Percentiles rank a stretch among this genome's conserved stretches.
Evolutionary conservation across 2,113 vertebrate species (phyloP).

Genomic region (Tupaia chinensis): DNA sequence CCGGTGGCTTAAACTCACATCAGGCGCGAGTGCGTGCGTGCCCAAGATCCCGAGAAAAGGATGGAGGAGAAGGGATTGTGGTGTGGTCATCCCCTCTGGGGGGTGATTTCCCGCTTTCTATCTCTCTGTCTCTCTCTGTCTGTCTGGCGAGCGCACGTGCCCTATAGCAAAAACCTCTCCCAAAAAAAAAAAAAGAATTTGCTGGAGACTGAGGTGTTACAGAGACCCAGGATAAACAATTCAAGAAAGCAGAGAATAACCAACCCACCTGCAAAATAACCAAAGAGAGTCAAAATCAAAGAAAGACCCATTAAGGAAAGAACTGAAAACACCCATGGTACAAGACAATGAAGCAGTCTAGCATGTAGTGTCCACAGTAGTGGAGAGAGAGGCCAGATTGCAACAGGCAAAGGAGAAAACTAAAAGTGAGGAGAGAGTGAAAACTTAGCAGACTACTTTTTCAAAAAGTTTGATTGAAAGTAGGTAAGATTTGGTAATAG

Average conservation of each 20-base stretch:
- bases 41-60: too few species aligned
- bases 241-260: neutral
- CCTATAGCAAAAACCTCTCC: too few species aligned
- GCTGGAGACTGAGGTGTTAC: neutral
- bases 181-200: too few species aligned
- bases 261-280: neutral
- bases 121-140: too few species aligned
- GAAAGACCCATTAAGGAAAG: neutral
- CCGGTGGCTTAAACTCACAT: too few species aligned
- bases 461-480: neutral
- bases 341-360: neutral
- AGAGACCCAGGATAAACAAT: neutral
- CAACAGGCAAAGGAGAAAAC: neutral
- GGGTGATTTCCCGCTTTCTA: too few species aligned
- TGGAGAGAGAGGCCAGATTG: neutral
- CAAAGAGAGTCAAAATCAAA: neutral
- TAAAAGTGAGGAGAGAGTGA: neutral
- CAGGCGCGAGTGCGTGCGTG: too few species aligned
- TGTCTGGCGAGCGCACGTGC: too few species aligned
- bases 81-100: too few species aligned
- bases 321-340: neutral
- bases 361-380: neutral
- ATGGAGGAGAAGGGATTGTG: too few species aligned
- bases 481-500: neutral
- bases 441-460: neutral